These are phyloP conservation scores for Pseudobourletiella spinata DNA, from an alignment of 1,140 invertebrate genomes.

Conservation along the genomic window DNA sequence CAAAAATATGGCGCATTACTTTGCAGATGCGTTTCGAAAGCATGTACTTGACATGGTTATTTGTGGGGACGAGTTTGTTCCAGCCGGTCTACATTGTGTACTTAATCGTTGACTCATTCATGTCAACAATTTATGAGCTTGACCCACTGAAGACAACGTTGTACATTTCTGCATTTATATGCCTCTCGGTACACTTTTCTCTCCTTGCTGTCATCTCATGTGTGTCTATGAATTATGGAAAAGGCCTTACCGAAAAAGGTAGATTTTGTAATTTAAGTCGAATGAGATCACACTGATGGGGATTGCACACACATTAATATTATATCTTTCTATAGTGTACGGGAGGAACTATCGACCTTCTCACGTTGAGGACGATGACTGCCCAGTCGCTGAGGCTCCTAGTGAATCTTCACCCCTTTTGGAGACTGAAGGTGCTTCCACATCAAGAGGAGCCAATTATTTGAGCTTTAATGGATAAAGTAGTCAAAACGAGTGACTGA, in stretches of 20 bases:
- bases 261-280: no score
- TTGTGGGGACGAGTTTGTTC: constrained; percentile 20
- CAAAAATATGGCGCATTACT: no score
- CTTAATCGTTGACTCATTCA: constrained; percentile 22
- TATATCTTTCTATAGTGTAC: no score
- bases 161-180: constrained; percentile 12
- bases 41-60: constrained; percentile 22
- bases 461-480: no score
- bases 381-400: background rate
- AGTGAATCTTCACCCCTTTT: background rate
- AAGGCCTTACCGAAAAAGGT: constrained; percentile 19
- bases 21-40: constrained; percentile 32
- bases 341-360: no score
- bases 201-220: constrained; percentile 16
- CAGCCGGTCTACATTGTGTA: constrained; percentile 27
- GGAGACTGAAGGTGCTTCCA: background rate
- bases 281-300: no score
- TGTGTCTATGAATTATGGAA: constrained; percentile 23
- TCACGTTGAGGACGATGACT: no score
- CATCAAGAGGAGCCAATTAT: no score
- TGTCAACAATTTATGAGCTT: background rate
- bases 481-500: no score
- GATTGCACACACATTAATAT: no score
- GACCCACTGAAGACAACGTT: background rate
- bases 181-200: constrained; percentile 20